phyloP scores from a whole-genome alignment of 2,113 vertebrate species.

The Pithys albifrons region DNA sequence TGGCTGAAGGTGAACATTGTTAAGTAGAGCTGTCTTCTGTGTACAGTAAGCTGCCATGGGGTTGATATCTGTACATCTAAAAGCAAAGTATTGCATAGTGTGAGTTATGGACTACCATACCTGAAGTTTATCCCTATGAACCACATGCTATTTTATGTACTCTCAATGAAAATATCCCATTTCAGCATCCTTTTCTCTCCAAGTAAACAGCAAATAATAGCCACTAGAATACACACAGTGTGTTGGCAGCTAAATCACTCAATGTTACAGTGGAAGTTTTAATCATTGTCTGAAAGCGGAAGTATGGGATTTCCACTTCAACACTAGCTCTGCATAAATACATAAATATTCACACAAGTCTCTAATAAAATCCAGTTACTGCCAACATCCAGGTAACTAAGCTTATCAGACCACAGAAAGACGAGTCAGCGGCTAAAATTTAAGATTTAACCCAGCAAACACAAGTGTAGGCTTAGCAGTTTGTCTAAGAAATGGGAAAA shows the following conservation, averaged over 20 bases:
- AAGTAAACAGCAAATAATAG: neutral
- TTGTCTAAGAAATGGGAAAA: neutral
- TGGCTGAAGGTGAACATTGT: constrained; percentile 83
- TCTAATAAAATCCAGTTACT: neutral
- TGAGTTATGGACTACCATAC: neutral
- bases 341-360: neutral
- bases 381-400: neutral
- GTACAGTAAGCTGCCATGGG: constrained; percentile 85
- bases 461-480: neutral
- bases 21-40: constrained; percentile 81
- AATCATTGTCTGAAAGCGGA: neutral
- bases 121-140: neutral
- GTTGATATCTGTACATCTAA: constrained; percentile 94
- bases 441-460: neutral
- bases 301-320: neutral
- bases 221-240: neutral
- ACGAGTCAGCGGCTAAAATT: neutral
- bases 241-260: neutral
- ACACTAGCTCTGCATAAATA: neutral
- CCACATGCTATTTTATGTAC: neutral
- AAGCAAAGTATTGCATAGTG: neutral
- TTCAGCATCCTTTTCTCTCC: neutral
- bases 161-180: neutral
- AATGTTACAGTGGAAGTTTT: neutral
- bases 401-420: neutral